Evolutionary conservation across 2,888 invertebrate genomes (phyloP), one percentile per base, ranked within the genome.

Genomic region (Philaethria dido): DNA sequence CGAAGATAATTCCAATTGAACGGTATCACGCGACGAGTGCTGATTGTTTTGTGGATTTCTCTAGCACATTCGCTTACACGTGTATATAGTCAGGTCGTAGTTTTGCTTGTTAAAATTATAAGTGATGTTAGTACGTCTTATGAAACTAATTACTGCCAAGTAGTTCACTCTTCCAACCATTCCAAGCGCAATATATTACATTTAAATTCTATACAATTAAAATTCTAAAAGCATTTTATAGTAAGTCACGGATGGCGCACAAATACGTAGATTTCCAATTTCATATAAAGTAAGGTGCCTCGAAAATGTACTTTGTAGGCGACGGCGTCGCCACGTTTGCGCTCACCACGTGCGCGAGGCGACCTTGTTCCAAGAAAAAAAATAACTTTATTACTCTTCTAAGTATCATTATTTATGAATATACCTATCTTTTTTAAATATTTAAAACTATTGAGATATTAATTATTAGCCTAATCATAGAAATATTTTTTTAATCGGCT

Each of bases 31-130:
- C 64, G 62, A 67, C 25, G 29, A 3, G 8, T 45, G 39, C 47
- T 52, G 33, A 47, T 29, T 20, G 47, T 52, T 62, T 62, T 62
- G 47, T 68, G 44, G 39, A 47, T 55, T 62, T 59, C 64, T 67
- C 55, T 59, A 67, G 70, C 75, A 79, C 79, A 18, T 52, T 52
- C 16, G 16, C 52, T 52, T 52, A 29, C 78, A 75, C 77, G 76
- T 88, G 86, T 88, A 86, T 78, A 86, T 86, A 86, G 78, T 81
- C 77, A 76, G 78, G 78, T 73, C 75, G 76, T 86, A 85, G 81
- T 80, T 55, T 77, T 70, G 77, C 79, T 78, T 66, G 29, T 66
- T 61, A 78, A 77, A 77, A 67, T 71, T 78, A 78, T 78, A 80
- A 84, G 83, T 87, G 85, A 85, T 84, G 82, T 81, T 69, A 71